Percentiles rank a stretch among this genome's conserved stretches.
Evolutionary conservation across 2,888 invertebrate genomes (phyloP).

Genomic region (Chymomyza procnemis): DNA sequence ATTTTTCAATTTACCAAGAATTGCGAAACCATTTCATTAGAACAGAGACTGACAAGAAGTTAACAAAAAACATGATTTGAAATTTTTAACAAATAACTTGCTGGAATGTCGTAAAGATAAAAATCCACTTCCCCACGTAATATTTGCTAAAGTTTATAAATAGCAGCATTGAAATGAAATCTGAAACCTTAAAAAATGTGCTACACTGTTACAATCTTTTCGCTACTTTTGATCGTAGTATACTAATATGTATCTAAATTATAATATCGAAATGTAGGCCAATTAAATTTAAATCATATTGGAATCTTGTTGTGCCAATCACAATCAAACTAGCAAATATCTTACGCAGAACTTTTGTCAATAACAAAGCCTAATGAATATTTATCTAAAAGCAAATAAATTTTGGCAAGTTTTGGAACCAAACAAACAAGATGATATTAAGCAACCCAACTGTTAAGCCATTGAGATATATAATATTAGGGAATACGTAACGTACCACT

Average conservation of each 20-base stretch:
- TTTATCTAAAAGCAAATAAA: not conserved
- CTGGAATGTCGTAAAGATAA: not conserved
- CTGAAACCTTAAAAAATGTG: not conserved
- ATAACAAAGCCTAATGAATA: conserved; percentile 16
- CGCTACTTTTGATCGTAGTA: not conserved
- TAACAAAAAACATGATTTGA: not conserved
- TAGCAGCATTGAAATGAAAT: not conserved
- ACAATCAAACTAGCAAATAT: not conserved
- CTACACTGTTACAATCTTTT: not conserved
- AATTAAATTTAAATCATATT: conserved; percentile 7
- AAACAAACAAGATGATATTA: conserved; percentile 4
- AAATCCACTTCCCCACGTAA: not conserved
- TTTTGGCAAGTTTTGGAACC: conserved; percentile 10
- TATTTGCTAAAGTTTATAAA: not conserved
- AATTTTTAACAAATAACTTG: not conserved
- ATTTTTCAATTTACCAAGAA: not conserved
- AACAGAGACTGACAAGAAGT: not conserved
- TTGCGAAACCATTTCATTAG: not conserved
- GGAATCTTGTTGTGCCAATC: not conserved
- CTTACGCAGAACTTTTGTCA: not conserved
- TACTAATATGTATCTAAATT: not conserved
- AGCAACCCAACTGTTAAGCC: not conserved
- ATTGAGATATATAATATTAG: not conserved
- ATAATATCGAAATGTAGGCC: conserved; percentile 44
- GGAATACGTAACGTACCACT: not conserved